Evolutionary conservation across 1,140 invertebrate genomes (phyloP).

Genomic region (Cydia pomonella): DNA sequence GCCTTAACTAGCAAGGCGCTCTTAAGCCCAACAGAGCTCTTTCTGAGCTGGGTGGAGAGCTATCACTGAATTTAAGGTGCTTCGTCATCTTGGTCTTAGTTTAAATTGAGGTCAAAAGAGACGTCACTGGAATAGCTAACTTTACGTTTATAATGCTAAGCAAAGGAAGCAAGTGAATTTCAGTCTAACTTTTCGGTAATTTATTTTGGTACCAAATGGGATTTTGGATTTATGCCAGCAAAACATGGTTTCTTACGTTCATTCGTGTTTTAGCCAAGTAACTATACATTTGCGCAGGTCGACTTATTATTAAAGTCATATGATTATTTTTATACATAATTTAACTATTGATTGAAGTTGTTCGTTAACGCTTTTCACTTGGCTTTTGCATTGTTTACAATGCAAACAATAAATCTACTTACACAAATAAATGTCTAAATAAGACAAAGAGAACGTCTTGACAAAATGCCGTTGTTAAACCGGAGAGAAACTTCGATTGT

Average conservation of each 20-base stretch:
- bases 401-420: no score
- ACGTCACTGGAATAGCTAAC: conserved; percentile 7
- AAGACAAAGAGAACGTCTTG: background rate
- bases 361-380: no score
- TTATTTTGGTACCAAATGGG: background rate
- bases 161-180: conserved; percentile 25
- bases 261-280: background rate
- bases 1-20: background rate
- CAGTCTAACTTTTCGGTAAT: conserved; percentile 8
- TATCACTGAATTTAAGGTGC: conserved; percentile 42
- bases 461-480: conserved; percentile 7
- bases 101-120: conserved; percentile 36
- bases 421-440: no score
- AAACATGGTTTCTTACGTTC: background rate
- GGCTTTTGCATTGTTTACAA: no score
- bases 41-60: conserved; percentile 30
- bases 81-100: conserved; percentile 41
- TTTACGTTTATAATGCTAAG: conserved; percentile 30
- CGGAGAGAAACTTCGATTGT: background rate
- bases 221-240: conserved; percentile 11
- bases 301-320: no score
- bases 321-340: no score
- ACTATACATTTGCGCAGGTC: background rate
- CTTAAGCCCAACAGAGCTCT: background rate
- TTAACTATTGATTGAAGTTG: no score